These are phyloP conservation scores for Dasyurus viverrinus DNA, from an alignment of 2,113 vertebrate species.

Conservation along the genomic window DNA sequence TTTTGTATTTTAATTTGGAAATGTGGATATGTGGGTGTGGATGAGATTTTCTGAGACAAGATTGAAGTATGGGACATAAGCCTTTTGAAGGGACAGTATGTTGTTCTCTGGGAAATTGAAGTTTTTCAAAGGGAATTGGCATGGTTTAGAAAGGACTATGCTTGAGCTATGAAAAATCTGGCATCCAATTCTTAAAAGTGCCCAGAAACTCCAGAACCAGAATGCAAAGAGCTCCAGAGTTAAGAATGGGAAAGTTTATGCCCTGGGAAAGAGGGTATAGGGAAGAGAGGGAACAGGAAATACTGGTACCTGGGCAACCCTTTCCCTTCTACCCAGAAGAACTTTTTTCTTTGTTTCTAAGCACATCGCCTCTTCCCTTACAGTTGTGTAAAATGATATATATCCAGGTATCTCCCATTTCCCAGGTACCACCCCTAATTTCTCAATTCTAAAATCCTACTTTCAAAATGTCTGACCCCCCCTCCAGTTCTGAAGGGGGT, in stretches of 20 bases:
- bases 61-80: neutral
- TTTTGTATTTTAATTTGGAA: neutral
- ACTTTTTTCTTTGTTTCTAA: neutral
- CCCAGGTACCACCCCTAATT: neutral
- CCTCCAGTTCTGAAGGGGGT: constrained; percentile 71
- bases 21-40: neutral
- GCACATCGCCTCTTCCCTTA: neutral
- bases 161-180: constrained; percentile 43
- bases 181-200: constrained; percentile 69
- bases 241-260: constrained; percentile 10
- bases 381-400: constrained; percentile 31
- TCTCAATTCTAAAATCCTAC: neutral
- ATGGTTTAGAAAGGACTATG: constrained; percentile 70
- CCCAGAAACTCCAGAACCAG: constrained; percentile 66
- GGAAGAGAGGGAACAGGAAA: neutral
- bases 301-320: neutral
- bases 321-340: neutral
- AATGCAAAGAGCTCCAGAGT: constrained; percentile 64
- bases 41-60: neutral
- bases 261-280: neutral
- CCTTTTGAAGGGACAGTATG: neutral
- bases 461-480: constrained; percentile 60
- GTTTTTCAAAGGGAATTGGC: constrained; percentile 71
- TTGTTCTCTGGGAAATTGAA: neutral
- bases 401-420: neutral